A percentile compares a stretch with the other conserved stretches of the same genome.
phyloP scores from a whole-genome alignment of 2,797 vertebrate species.

The Anabas testudineus region DNA sequence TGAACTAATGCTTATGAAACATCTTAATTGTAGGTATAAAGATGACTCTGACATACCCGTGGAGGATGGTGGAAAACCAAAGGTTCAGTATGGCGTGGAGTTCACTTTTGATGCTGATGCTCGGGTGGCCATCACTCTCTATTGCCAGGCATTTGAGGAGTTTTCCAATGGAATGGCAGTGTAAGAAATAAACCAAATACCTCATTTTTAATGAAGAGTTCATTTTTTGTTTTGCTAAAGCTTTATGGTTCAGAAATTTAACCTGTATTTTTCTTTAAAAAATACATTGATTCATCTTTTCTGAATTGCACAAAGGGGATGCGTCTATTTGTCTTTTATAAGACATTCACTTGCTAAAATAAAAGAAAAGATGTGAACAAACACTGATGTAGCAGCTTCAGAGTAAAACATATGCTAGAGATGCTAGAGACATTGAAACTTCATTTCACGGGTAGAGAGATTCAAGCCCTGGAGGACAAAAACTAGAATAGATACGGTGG shows the following conservation, averaged over 20 bases:
- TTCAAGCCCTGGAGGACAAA: slow-evolving; percentile 46
- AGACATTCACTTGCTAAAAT: not conserved
- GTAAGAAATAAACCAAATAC: slow-evolving; percentile 81
- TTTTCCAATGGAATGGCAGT: slow-evolving; percentile 94
- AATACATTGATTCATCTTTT: not conserved
- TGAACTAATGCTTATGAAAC: not conserved
- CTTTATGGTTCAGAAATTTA: not conserved
- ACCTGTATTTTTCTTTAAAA: not conserved
- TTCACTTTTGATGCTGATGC: slow-evolving; percentile 98
- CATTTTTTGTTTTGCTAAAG: not conserved
- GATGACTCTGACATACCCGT: slow-evolving; percentile 92
- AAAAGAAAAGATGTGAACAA: not conserved
- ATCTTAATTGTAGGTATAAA: slow-evolving; percentile 88
- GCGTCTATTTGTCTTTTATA: not conserved
- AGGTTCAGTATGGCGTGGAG: slow-evolving; percentile 94
- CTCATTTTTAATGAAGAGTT: not conserved
- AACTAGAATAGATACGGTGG: slow-evolving; percentile 58
- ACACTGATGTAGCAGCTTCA: not conserved
- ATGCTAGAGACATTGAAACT: slow-evolving; percentile 21
- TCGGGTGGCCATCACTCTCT: slow-evolving; percentile 96
- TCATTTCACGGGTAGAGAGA: slow-evolving; percentile 31
- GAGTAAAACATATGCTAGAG: slow-evolving; percentile 22
- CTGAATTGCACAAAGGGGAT: not conserved
- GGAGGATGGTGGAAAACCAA: slow-evolving; percentile 91
- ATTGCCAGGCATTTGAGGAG: slow-evolving; percentile 97